Conservation (phyloP, 2,797 vertebrate species). For the Pteropus rufus region DNA sequence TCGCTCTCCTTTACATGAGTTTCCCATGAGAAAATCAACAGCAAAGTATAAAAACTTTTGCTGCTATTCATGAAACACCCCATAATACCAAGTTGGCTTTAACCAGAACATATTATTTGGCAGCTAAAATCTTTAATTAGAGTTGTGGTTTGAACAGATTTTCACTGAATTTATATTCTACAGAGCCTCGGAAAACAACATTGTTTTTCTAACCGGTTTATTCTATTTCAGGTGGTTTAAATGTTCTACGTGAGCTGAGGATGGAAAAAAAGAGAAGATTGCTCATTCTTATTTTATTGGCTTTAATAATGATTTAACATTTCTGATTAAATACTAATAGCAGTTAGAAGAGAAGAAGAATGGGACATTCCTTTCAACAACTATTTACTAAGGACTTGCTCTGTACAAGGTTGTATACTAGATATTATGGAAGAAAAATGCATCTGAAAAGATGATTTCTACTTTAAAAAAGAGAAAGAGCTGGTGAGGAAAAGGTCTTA, state of each 20-base stretch:
- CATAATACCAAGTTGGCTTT: slow-evolving; percentile 85
- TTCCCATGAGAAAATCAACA: slow-evolving; percentile 91
- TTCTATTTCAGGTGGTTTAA: slow-evolving; percentile 78
- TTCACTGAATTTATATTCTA: slow-evolving; percentile 79
- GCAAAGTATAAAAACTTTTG: slow-evolving; percentile 87
- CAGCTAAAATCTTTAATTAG: slow-evolving; percentile 83
- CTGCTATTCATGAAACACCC: slow-evolving; percentile 86
- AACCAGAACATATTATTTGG: slow-evolving; percentile 83
- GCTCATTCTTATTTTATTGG: slow-evolving; percentile 22
- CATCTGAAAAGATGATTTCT: not conserved
- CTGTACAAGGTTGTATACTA: not conserved
- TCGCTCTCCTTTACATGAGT: slow-evolving; percentile 91
- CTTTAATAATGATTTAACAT: slow-evolving; percentile 30
- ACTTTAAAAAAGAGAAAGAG: not conserved
- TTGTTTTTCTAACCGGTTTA: slow-evolving; percentile 71
- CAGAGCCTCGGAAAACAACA: slow-evolving; percentile 72
- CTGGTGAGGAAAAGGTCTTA: not conserved
- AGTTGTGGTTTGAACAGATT: slow-evolving; percentile 80
- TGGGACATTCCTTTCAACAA: not conserved
- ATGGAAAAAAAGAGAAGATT: not conserved
- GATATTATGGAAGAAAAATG: not conserved
- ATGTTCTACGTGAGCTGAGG: not conserved
- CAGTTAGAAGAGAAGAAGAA: not conserved
- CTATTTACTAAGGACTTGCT: not conserved
- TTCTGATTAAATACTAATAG: slow-evolving; percentile 23